phyloP scores from a whole-genome alignment of 2,113 vertebrate genomes.

The Neomonachus schauinslandi region DNA sequence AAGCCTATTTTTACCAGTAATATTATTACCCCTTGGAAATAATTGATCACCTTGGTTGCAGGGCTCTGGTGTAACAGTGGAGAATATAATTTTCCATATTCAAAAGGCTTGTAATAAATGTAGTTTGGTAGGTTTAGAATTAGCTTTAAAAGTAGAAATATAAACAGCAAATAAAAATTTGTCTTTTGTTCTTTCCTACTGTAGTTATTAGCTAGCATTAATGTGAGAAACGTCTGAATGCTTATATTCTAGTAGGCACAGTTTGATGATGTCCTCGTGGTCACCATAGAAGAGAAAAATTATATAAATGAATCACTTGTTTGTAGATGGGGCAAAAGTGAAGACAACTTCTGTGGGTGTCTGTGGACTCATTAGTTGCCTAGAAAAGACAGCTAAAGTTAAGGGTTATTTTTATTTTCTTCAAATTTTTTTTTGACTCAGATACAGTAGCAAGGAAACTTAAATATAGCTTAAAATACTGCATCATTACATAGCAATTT shows the following conservation, averaged over 20 bases:
- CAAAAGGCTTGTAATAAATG: not conserved
- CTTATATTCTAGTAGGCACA: not conserved
- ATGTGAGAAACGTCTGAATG: not conserved
- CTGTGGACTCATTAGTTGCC: not conserved
- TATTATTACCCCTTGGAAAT: slow-evolving; percentile 34
- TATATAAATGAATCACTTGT: not conserved
- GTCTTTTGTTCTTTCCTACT: slow-evolving; percentile 14
- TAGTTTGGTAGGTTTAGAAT: not conserved
- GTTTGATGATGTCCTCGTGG: not conserved
- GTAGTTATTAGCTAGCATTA: not conserved
- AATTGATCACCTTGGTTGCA: not conserved
- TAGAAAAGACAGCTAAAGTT: not conserved
- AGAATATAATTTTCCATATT: not conserved
- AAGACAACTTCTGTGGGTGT: not conserved
- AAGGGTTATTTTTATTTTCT: not conserved
- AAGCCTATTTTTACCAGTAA: not conserved
- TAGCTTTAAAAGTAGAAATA: slow-evolving; percentile 39
- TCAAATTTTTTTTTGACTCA: not conserved
- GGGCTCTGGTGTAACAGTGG: not conserved
- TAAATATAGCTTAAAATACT: not conserved
- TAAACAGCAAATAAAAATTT: slow-evolving; percentile 28
- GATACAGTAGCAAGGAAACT: not conserved
- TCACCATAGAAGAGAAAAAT: not conserved
- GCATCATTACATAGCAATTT: not conserved
- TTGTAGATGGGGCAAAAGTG: not conserved